Evolutionary conservation across 2,113 vertebrate genomes (phyloP), one percentile per base, ranked within the genome.

Genomic region (Lophius piscatorius): DNA sequence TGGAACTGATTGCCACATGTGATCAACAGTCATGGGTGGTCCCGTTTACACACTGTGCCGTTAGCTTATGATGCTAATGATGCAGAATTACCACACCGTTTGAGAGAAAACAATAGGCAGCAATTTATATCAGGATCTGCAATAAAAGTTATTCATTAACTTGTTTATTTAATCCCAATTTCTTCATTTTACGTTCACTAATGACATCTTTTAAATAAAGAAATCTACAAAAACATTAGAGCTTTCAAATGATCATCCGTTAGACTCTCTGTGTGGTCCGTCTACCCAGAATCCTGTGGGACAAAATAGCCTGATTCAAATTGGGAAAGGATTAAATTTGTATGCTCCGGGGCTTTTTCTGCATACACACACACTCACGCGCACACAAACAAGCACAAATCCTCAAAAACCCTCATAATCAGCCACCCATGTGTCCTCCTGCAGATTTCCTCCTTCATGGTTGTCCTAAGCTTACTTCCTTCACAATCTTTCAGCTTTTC

Each of bases 301-400:
- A 61, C 36, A 31, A 55, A 68, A 45, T 28, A 33, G 44, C 13
- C 58, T 45, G 76, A 50, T 46, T 74, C 62, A 63, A 10, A 48
- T 59, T 68, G 72, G 41, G 64, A 72, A 58, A 71, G 63, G 78
- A 83, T 83, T 79, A 74, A 35, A 79, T 60, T 71, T 66, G 66
- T 71, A 57, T 76, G 70, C 54, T 82, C 33, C 2, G 46, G 40
- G 36, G 46, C 16, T 45, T 51, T 47, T 47, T 46, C 33, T 31
- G 39, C 17, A 34, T 6, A 31, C 17, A 33, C 36, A 31, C 34
- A 69, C 33, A 13, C 48, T 22, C 23, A 33, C 18, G 48, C 7
- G 13, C 46, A 47, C 35, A 38, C 14, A 33, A 9, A 34, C 12
- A 28, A 12, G 3, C 40, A 20, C 20, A 21, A 6, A 42, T 35